Evolutionary conservation across 1,140 invertebrate species (phyloP).

Genomic region (Drosophila asahinai): DNA sequence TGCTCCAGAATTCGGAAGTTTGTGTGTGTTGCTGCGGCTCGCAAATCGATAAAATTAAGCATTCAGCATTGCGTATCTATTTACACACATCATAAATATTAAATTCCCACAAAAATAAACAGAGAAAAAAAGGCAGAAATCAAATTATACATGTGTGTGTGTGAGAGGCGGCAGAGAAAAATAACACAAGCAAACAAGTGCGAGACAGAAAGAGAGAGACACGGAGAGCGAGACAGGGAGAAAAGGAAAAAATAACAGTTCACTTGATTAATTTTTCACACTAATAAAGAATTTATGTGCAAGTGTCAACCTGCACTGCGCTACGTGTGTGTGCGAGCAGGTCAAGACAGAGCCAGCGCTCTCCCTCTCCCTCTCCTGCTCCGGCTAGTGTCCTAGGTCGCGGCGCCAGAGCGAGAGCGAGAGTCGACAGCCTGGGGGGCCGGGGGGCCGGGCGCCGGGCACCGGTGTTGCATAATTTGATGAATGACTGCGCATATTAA

Average conservation of each 20-base stretch:
- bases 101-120: conserved; percentile 67
- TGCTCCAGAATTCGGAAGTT: conserved; percentile 22
- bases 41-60: conserved; percentile 75
- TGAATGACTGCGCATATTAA: conserved; percentile 82
- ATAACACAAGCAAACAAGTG: conserved; percentile 31
- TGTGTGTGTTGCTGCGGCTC: conserved; percentile 40
- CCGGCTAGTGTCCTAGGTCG: conserved; percentile 40
- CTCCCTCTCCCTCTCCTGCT: background rate
- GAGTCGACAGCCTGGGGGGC: background rate
- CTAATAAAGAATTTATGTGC: conserved; percentile 82
- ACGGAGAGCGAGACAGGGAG: background rate
- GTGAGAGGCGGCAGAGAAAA: conserved; percentile 24
- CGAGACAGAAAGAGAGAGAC: conserved; percentile 17
- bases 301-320: conserved; percentile 79
- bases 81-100: conserved; percentile 81
- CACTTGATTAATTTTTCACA: conserved; percentile 82
- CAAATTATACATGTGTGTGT: conserved; percentile 33
- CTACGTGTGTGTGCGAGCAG: conserved; percentile 52
- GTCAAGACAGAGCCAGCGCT: conserved; percentile 55
- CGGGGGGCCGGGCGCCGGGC: background rate
- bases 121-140: conserved; percentile 31
- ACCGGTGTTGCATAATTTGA: conserved; percentile 62
- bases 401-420: conserved; percentile 10
- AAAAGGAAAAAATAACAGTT: conserved; percentile 50
- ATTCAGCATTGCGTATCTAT: conserved; percentile 80